Conservation (phyloP, 2,888 invertebrate species). For the Harpalus rubripes region DNA sequence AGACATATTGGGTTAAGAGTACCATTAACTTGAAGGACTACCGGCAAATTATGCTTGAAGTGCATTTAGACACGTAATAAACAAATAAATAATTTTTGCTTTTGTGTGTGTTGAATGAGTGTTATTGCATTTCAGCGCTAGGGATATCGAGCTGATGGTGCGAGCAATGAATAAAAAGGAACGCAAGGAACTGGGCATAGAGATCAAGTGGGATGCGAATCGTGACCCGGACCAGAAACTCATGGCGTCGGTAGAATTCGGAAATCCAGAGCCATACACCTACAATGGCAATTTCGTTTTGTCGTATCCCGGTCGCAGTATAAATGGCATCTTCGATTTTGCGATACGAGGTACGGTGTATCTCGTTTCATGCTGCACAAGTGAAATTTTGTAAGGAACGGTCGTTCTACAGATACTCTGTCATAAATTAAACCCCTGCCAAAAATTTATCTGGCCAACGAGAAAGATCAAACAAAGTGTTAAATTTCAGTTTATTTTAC, state of each 20-base stretch:
- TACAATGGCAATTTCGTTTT: slow-evolving; percentile 83
- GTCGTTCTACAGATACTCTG: slow-evolving; percentile 45
- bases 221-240: slow-evolving; percentile 88
- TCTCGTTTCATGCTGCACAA: slow-evolving; percentile 40
- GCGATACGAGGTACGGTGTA: slow-evolving; percentile 61
- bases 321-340: slow-evolving; percentile 84
- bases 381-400: slow-evolving; percentile 76
- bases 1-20: slow-evolving; percentile 84
- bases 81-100: slow-evolving; percentile 53
- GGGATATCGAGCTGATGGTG: slow-evolving; percentile 72
- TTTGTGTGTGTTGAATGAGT: slow-evolving; percentile 8
- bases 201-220: slow-evolving; percentile 92
- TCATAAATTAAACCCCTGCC: slow-evolving; percentile 2
- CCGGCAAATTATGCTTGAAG: slow-evolving; percentile 83
- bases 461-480: background rate
- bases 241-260: slow-evolving; percentile 81
- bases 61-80: slow-evolving; percentile 89
- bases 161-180: slow-evolving; percentile 81
- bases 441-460: background rate
- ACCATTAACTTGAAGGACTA: slow-evolving; percentile 84
- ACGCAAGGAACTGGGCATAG: slow-evolving; percentile 84
- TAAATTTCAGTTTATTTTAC: slow-evolving; percentile 7
- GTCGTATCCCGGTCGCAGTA: slow-evolving; percentile 87
- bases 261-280: slow-evolving; percentile 81
- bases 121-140: slow-evolving; percentile 24